phyloP scores from a whole-genome alignment of 2,113 vertebrate species.

The Epinephelus moara region DNA sequence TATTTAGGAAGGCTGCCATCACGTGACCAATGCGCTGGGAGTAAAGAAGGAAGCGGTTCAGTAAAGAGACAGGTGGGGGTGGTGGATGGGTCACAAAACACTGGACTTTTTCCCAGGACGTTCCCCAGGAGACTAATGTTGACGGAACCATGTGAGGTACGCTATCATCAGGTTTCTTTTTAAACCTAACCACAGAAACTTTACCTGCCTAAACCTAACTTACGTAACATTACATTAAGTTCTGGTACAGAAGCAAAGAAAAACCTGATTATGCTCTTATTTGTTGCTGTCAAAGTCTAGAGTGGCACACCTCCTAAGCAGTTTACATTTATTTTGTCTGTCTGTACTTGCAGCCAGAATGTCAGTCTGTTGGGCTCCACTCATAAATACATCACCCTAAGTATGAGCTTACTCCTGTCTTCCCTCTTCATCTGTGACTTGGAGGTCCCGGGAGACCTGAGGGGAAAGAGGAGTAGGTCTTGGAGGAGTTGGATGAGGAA shows the following conservation, averaged over 20 bases:
- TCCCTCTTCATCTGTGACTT: conserved; percentile 20
- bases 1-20: no score
- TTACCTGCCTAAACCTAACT: no score
- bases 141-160: no score
- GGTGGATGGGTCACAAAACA: no score
- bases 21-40: no score
- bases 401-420: conserved; percentile 23
- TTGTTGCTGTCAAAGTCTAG: neutral
- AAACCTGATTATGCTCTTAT: neutral
- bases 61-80: no score
- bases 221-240: no score
- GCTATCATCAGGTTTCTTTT: no score
- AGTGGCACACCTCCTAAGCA: neutral
- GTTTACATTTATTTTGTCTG: conserved; percentile 5
- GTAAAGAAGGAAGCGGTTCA: no score
- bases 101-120: no score
- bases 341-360: conserved; percentile 27
- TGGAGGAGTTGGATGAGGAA: conserved; percentile 36
- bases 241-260: neutral
- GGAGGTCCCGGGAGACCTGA: conserved; percentile 18
- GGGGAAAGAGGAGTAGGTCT: conserved; percentile 35
- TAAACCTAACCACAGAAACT: no score
- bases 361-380: conserved; percentile 1
- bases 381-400: conserved; percentile 13
- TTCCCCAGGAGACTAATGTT: no score